These are phyloP conservation scores for Agrochola lychnidis DNA, from an alignment of 2,888 invertebrate genomes.

Conservation along the genomic window DNA sequence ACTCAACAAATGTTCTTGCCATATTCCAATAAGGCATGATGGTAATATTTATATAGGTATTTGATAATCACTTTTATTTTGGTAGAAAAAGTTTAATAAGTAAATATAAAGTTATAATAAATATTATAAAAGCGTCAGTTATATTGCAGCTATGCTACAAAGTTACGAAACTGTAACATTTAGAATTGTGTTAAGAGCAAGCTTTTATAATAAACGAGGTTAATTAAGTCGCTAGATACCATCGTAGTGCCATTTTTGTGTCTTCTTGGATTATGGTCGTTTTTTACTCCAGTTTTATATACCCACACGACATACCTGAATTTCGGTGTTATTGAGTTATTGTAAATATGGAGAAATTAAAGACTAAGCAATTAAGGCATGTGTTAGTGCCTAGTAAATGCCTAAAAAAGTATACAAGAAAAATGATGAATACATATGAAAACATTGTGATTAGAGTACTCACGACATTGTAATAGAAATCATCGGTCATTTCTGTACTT, in stretches of 20 bases:
- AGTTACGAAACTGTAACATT: conserved; percentile 38
- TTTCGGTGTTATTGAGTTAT: conserved; percentile 74
- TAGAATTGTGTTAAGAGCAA: conserved; percentile 54
- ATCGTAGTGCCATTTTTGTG: conserved; percentile 63
- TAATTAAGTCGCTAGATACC: conserved; percentile 62
- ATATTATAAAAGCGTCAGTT: conserved; percentile 48
- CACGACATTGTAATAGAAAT: conserved; percentile 86
- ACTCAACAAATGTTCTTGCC: conserved; percentile 54
- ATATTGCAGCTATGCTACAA: conserved; percentile 34
- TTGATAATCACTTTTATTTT: conserved; percentile 57
- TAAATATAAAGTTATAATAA: conserved; percentile 41
- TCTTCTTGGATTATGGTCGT: conserved; percentile 68
- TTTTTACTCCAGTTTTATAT: conserved; percentile 64
- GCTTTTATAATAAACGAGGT: conserved; percentile 61
- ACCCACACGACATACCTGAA: conserved; percentile 66
- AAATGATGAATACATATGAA: conserved; percentile 87
- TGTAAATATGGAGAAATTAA: conserved; percentile 89
- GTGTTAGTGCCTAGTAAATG: conserved; percentile 86
- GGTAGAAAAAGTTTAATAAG: conserved; percentile 50
- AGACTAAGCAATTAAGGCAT: conserved; percentile 86
- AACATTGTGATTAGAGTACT: conserved; percentile 88
- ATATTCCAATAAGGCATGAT: conserved; percentile 68
- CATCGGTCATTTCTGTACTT: conserved; percentile 89
- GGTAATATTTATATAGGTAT: conserved; percentile 60
- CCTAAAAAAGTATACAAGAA: conserved; percentile 88